Percentiles rank a stretch among this genome's conserved stretches.
Evolutionary conservation across 2,113 vertebrate genomes (phyloP).

Genomic region (Hystrix brachyura): DNA sequence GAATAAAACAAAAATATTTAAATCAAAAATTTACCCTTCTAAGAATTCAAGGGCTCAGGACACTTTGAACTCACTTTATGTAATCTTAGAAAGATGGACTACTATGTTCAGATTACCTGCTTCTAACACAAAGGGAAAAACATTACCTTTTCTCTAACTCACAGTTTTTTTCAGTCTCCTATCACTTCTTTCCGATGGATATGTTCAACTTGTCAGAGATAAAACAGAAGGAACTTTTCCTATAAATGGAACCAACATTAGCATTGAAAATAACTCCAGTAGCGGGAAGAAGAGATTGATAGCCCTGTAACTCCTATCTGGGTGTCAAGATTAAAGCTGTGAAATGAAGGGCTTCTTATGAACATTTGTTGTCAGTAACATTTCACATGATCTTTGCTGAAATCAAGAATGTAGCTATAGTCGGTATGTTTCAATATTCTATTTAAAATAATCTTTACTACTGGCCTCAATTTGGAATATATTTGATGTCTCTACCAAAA

Average conservation of each 20-base stretch:
- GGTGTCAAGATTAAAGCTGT: constrained; percentile 44
- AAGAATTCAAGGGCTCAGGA: constrained; percentile 21
- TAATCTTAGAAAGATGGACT: constrained; percentile 38
- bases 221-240: constrained; percentile 57
- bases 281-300: constrained; percentile 33
- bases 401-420: background rate
- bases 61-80: constrained; percentile 7
- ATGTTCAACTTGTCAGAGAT: constrained; percentile 54
- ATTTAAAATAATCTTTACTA: background rate
- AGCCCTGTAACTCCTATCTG: background rate
- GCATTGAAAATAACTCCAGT: constrained; percentile 48
- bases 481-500: constrained; percentile 8
- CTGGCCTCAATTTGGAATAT: background rate
- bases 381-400: background rate
- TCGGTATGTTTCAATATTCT: background rate
- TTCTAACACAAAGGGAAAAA: too few relatives aligned
- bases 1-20: constrained; percentile 17
- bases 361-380: constrained; percentile 36
- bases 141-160: too few relatives aligned
- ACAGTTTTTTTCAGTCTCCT: background rate
- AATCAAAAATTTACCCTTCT: constrained; percentile 29
- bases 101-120: too few relatives aligned
- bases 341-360: background rate
- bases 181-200: constrained; percentile 28
- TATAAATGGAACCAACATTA: constrained; percentile 58